A percentile compares a stretch with the other conserved stretches of the same genome.
These are phyloP conservation scores for Micromesistius poutassou DNA, from an alignment of 2,797 vertebrate species.

Conservation along the genomic window DNA sequence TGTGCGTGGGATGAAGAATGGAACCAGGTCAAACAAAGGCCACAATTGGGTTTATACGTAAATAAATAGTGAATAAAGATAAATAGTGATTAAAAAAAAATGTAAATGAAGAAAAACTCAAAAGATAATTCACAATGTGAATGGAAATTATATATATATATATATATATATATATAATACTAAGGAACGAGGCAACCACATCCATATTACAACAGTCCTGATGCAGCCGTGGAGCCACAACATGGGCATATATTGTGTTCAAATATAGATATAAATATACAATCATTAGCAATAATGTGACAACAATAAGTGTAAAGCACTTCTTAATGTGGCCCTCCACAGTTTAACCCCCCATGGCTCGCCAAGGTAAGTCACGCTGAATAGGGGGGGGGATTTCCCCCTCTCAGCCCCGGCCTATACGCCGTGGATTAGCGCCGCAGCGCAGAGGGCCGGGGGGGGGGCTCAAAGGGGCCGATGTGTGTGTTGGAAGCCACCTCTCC, in stretches of 20 bases:
- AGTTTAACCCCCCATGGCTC: neutral
- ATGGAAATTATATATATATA: too few relatives aligned
- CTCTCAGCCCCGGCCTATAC: neutral
- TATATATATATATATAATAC: too few relatives aligned
- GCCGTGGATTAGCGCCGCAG: neutral
- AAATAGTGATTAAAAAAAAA: too few relatives aligned
- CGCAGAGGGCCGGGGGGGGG: neutral
- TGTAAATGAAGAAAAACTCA: too few relatives aligned
- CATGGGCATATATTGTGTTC: too few relatives aligned
- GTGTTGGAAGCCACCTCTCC: constrained; percentile 9
- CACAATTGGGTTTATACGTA: neutral
- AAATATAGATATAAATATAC: neutral
- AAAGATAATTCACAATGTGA: too few relatives aligned
- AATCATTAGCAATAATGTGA: neutral
- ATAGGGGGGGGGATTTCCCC: neutral
- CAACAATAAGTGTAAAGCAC: neutral
- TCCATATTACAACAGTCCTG: too few relatives aligned
- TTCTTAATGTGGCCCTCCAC: neutral
- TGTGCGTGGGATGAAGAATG: too few relatives aligned
- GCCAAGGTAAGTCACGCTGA: neutral
- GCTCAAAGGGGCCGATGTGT: constrained; percentile 20
- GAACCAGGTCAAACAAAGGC: neutral
- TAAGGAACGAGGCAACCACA: too few relatives aligned
- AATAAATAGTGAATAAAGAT: neutral
- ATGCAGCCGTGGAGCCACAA: too few relatives aligned